These are phyloP conservation scores for Nasalis larvatus DNA, from an alignment of 2,113 vertebrate species.

Conservation along the genomic window DNA sequence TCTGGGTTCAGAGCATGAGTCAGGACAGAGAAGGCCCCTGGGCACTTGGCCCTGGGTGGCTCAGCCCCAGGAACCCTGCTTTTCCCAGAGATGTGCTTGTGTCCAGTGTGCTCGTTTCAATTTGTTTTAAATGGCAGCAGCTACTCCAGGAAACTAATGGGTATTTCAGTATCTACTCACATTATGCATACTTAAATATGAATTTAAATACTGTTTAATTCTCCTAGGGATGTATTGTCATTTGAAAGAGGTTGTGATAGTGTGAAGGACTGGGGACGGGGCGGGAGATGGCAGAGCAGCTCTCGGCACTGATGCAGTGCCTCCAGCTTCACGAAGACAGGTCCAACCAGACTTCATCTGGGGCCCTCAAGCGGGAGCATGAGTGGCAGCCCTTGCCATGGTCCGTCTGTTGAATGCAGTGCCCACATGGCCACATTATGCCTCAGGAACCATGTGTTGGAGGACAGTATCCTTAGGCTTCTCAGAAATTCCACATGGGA, in stretches of 20 bases:
- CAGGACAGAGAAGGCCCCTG: not conserved
- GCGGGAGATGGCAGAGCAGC: not conserved
- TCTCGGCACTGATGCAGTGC: not conserved
- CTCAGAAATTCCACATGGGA: not conserved
- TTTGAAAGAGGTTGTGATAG: not conserved
- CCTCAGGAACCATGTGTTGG: not conserved
- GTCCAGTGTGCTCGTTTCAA: not conserved
- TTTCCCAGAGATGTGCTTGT: not conserved
- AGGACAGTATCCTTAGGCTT: too few species aligned
- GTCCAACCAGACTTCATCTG: accelerated
- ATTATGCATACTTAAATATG: not conserved
- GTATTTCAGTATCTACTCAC: not conserved
- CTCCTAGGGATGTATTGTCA: not conserved
- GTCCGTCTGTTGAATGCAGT: accelerated
- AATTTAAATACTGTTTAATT: not conserved
- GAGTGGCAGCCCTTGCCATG: too few species aligned
- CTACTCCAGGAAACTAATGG: not conserved
- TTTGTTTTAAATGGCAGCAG: not conserved
- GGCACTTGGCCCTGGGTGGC: accelerated
- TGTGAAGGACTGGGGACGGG: too few species aligned
- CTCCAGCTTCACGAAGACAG: too few species aligned
- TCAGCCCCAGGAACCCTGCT: not conserved
- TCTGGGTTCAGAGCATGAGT: not conserved
- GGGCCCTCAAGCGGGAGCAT: not conserved
- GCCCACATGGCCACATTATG: accelerated